Conservation (phyloP, 2,113 vertebrate genomes). For the Phalacrocorax carbo region DNA sequence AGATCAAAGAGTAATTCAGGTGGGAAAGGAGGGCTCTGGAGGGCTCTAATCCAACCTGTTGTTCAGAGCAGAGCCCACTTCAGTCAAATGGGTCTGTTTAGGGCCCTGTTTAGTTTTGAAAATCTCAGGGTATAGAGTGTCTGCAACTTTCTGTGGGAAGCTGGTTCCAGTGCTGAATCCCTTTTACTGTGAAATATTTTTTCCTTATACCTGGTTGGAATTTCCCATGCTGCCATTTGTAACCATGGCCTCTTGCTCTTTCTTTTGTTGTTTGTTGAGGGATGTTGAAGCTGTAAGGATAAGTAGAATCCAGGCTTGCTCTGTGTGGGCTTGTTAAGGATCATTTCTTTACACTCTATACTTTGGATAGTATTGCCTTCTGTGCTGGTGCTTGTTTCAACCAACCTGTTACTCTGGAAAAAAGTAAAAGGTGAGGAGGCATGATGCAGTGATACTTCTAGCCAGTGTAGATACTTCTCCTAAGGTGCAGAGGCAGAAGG, state of each 20-base stretch:
- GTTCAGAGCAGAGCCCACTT: neutral
- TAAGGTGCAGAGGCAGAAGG: neutral
- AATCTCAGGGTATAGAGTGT: neutral
- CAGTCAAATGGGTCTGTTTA: neutral
- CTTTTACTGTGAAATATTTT: neutral
- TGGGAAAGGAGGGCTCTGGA: neutral
- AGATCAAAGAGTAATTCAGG: neutral
- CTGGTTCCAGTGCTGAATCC: fast-evolving
- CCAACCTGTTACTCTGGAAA: neutral
- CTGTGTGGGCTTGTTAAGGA: neutral
- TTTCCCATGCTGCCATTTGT: neutral
- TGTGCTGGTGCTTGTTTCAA: neutral
- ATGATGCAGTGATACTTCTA: neutral
- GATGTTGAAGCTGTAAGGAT: neutral
- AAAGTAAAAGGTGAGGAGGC: neutral
- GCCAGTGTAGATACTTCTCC: neutral
- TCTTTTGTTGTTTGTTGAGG: neutral
- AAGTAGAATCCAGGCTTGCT: neutral
- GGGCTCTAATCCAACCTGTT: neutral
- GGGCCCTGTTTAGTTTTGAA: neutral
- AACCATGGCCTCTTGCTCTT: neutral
- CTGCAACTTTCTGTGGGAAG: neutral
- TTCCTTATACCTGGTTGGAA: neutral
- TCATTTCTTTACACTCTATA: neutral
- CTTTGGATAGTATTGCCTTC: neutral